A percentile compares a stretch with the other conserved stretches of the same genome.
Evolutionary conservation across 2,888 invertebrate species (phyloP).

Genomic region (Nemotelus pantherinus): DNA sequence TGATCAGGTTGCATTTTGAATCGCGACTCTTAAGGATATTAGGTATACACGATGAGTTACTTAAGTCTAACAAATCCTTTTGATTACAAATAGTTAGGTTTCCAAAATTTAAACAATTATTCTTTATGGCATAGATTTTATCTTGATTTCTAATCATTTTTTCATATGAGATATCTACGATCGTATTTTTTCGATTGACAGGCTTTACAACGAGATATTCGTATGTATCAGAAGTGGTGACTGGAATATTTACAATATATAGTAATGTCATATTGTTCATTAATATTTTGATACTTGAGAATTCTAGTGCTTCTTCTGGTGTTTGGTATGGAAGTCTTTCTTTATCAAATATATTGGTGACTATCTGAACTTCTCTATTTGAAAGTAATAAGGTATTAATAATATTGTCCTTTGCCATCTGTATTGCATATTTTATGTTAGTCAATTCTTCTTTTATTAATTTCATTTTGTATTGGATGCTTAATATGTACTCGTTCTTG

Average conservation of each 20-base stretch:
- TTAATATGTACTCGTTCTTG: not conserved
- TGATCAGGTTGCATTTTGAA: constrained; percentile 46
- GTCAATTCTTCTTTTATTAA: constrained; percentile 48
- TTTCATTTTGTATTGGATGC: constrained; percentile 47
- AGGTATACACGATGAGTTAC: constrained; percentile 48
- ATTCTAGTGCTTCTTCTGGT: constrained; percentile 52
- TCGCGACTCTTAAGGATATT: constrained; percentile 48
- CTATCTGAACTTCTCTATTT: constrained; percentile 47
- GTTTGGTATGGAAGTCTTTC: constrained; percentile 49
- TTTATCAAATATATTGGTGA: constrained; percentile 45
- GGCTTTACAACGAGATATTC: constrained; percentile 46
- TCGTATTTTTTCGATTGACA: constrained; percentile 43
- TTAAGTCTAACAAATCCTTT: constrained; percentile 46
- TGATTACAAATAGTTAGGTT: constrained; percentile 46
- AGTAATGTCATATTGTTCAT: constrained; percentile 47
- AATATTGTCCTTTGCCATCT: constrained; percentile 49
- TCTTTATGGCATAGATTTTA: constrained; percentile 44
- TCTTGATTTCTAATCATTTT: constrained; percentile 45
- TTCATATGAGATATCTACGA: constrained; percentile 40
- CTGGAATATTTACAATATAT: constrained; percentile 51
- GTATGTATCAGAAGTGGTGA: constrained; percentile 48
- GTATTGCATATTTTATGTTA: constrained; percentile 48
- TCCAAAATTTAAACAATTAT: constrained; percentile 48
- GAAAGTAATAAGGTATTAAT: constrained; percentile 50
- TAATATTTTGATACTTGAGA: constrained; percentile 51